Base-by-base conservation (phyloP, 1,140 invertebrate species). In the Heliothis virescens region DNA sequence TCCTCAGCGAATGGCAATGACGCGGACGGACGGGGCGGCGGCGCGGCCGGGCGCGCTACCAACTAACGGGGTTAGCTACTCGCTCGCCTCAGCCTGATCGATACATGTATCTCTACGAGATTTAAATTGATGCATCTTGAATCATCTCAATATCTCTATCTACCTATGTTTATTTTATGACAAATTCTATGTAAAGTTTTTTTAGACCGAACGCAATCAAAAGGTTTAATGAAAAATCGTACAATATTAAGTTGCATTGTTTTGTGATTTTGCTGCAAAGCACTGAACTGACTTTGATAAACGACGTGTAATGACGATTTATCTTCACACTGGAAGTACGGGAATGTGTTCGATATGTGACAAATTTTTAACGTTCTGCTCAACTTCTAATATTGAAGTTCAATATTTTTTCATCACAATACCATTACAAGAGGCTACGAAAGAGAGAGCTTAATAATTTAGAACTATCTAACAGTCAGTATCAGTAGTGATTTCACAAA, bases 1-100 rank as follows among this genome's bases (percentile, higher is more conserved):
- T 88, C 75, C 84, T 83, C 78, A 50, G 77, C 41, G 82, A 85
- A 80, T 80, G 74, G 67, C 74, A 67, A 78, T 74, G 79, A 80
- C 59, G 74, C 74, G 72, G 41, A 76, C 48, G 74, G 59, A 21
- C 62, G 76, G 63, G 76, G 63, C 47, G 59, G 59, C 60, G 34
- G 55, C 71, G 76, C 74, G 41, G 65, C 29, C 63, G 65, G 79
- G 72, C 69, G 69, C n/a, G 53, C 29, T 57, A 21, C 71, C 62
- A 75, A 67, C 72, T 80, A 80, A 59, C 79, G 63, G 81, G 76
- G 67, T 77, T 82, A 82, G 73, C 75, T 75, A 69, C 72, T 53
- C 76, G 79, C 65, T 71, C 69, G 29, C 53, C 60, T 34, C 77
- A 80, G 80, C 63, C 79, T 79, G 82, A 85, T 85, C 84, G 82